Conservation (phyloP, 2,797 vertebrate species). For the Perdix hodgsoniae region DNA sequence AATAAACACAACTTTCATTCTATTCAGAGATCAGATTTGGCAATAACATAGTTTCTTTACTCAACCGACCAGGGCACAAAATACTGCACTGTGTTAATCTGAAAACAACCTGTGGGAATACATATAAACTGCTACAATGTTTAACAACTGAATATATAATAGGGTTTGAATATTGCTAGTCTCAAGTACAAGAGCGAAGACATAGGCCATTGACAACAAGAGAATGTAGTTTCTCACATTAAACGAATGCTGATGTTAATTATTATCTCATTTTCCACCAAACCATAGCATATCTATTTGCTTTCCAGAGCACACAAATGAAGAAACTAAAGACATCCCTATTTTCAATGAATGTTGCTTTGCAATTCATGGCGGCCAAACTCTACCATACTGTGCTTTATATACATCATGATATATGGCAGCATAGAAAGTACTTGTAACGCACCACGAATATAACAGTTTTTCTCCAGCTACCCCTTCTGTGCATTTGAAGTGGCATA, state of each 20-base stretch:
- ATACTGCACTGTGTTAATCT: not conserved
- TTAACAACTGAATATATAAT: not conserved
- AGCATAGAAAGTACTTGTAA: not conserved
- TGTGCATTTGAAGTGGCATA: not conserved
- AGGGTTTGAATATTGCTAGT: not conserved
- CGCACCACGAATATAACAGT: not conserved
- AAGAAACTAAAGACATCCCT: not conserved
- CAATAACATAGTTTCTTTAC: not conserved
- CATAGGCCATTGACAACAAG: not conserved
- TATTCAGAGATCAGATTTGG: not conserved
- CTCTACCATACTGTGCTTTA: not conserved
- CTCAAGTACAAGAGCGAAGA: not conserved
- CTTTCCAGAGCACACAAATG: not conserved
- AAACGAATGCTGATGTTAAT: not conserved
- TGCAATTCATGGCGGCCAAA: not conserved
- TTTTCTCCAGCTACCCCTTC: not conserved
- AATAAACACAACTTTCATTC: not conserved
- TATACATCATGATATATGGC: not conserved
- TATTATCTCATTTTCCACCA: not conserved
- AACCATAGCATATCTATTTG: not conserved
- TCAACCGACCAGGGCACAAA: not conserved
- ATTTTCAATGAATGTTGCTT: not conserved
- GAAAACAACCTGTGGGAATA: not conserved
- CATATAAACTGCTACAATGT: not conserved
- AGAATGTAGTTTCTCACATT: not conserved